phyloP scores from a whole-genome alignment of 2,797 vertebrate genomes.

The Bucorvus abyssinicus region DNA sequence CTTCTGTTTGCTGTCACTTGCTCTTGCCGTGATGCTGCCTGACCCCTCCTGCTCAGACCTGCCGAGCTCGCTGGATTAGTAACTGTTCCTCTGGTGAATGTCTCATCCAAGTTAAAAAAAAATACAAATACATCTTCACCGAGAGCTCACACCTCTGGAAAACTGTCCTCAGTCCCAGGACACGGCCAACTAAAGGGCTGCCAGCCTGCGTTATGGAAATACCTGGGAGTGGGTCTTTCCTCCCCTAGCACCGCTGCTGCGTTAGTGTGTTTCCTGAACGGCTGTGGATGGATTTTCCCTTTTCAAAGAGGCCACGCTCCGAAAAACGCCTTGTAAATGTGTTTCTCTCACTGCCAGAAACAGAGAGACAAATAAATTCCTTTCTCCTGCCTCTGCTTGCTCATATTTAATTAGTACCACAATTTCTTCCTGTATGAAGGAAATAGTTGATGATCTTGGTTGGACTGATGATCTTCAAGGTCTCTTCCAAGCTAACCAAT shows the following conservation, averaged over 20 bases:
- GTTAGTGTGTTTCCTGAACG: neutral
- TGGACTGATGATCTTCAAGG: neutral
- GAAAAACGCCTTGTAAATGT: neutral
- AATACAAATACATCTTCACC: neutral
- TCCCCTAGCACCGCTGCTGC: neutral
- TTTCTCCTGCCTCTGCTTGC: constrained; percentile 1
- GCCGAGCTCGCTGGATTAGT: neutral
- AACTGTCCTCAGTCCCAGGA: neutral
- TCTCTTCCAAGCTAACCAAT: neutral
- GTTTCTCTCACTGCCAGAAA: neutral
- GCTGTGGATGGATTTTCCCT: neutral
- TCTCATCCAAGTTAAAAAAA: neutral
- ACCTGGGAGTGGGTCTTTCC: neutral
- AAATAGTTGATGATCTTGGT: neutral
- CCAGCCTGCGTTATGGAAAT: neutral
- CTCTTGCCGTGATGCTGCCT: neutral
- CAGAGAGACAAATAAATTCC: constrained; percentile 13
- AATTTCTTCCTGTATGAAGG: neutral
- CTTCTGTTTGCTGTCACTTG: neutral
- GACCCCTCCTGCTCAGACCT: neutral
- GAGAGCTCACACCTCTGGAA: neutral
- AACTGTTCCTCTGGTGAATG: neutral
- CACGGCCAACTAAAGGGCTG: neutral
- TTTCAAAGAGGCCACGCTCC: neutral
- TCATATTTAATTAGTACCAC: neutral